Base-by-base conservation (phyloP, 2,888 invertebrate species). In the Synergus itoensis region DNA sequence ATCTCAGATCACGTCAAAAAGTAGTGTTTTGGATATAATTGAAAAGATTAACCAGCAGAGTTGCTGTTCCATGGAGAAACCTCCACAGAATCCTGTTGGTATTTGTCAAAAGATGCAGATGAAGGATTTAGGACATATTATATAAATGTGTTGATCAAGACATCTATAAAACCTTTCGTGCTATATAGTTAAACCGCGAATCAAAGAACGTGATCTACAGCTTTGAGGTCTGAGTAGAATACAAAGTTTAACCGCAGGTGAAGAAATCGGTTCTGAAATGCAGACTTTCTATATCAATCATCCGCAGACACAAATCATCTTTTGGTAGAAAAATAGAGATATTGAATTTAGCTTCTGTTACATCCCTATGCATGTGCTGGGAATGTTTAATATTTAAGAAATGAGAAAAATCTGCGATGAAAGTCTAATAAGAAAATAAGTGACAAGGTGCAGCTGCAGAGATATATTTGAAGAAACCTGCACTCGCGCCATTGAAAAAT, bases 271-370 rank as follows among this genome's bases (percentile, higher is more conserved):
- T 18, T 57, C 18, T 57, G 57, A 21, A 60, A 11, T 18, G 11
- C 57, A 21, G 11, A 60, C 57, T 60, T 60, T 60, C 57, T 60
- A 18, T 60, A 18, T 60, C 57, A 60, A 60, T 60, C 21, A 60
- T 60, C 57, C 4, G 11, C 4, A 11, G 18, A 60, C 57, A 11
- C 21, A 60, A 60, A 11, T 60, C 57, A 60, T 3, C 18, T 60
- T 21, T 21, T 21, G 21, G 9, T 8, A 1, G 9, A 60, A 60
- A 60, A 21, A 21, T 9, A 0, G 11, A 60, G 16, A 18, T 8
- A 57, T 57, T 1, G 16, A n/a, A 57, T 7, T 5, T n/a, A 18
- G 18, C 8, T 57, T 18, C n/a, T 57, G 57, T 57, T 9, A 57
- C 7, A 8, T 3, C 12, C 14, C 5, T n/a, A n/a, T 45, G 4